These are phyloP conservation scores for Steatornis caripensis DNA, from an alignment of 2,113 vertebrate genomes.

Conservation along the genomic window DNA sequence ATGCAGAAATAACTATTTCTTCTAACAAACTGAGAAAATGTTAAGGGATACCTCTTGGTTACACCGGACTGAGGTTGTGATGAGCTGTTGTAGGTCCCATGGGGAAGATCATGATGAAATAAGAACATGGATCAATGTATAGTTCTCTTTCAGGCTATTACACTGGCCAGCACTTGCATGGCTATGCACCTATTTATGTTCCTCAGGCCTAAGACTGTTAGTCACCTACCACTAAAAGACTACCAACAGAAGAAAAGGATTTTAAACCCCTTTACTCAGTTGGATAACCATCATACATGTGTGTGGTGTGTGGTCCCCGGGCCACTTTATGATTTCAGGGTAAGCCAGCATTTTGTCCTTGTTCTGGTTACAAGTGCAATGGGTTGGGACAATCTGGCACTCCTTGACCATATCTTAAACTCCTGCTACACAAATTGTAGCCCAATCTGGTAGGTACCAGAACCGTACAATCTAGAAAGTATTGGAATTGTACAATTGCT, in stretches of 20 bases:
- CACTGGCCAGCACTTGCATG: rapidly evolving
- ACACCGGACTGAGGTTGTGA: neutral
- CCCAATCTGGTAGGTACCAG: too few relatives aligned
- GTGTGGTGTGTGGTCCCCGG: too few relatives aligned
- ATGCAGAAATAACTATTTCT: neutral
- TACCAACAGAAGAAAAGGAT: neutral
- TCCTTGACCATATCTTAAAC: too few relatives aligned
- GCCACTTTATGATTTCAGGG: too few relatives aligned
- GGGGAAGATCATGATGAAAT: neutral
- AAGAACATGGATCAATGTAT: neutral
- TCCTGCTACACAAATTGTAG: too few relatives aligned
- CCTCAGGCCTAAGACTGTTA: neutral
- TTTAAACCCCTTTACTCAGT: neutral
- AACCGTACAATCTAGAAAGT: too few relatives aligned
- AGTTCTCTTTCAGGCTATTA: neutral
- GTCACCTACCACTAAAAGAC: neutral
- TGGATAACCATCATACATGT: neutral
- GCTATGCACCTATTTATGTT: neutral
- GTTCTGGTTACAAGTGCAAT: too few relatives aligned
- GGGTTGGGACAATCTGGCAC: too few relatives aligned
- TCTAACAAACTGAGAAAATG: neutral
- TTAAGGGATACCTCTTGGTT: neutral
- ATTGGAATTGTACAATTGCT: too few relatives aligned
- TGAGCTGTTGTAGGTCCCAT: neutral
- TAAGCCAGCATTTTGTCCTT: too few relatives aligned